A percentile compares a stretch with the other conserved stretches of the same genome.
phyloP scores from a whole-genome alignment of 2,797 vertebrate species.

The Enteromius viviparus region DNA sequence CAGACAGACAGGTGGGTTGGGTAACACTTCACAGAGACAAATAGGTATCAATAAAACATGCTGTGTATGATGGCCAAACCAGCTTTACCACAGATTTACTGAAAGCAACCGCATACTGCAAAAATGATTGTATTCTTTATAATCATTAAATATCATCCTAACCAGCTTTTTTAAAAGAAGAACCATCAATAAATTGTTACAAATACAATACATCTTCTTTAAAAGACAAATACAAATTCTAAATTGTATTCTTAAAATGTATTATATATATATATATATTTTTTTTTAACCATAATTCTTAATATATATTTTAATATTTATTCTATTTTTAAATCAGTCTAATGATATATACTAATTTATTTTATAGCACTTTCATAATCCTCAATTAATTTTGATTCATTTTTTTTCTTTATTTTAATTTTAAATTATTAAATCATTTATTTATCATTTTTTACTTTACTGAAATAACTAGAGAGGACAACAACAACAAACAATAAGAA shows the following conservation, averaged over 20 bases:
- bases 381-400: neutral
- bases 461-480: neutral
- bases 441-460: too few relatives aligned
- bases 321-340: neutral
- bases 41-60: conserved; percentile 10
- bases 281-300: neutral
- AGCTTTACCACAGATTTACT: neutral
- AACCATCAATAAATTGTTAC: neutral
- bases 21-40: conserved; percentile 16
- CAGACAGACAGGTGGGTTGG: neutral
- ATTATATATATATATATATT: neutral
- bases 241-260: neutral
- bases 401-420: neutral
- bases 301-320: neutral
- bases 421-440: too few relatives aligned
- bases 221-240: neutral
- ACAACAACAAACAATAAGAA: neutral
- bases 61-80: neutral
- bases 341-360: neutral
- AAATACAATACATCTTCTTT: neutral
- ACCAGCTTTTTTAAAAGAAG: neutral
- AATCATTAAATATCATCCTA: neutral
- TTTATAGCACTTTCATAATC: neutral
- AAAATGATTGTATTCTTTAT: neutral
- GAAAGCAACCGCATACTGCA: neutral